Percentiles rank a stretch among this genome's conserved stretches.
These are phyloP conservation scores for Teleogryllus occipitalis DNA, from an alignment of 1,140 invertebrate genomes.

Conservation along the genomic window DNA sequence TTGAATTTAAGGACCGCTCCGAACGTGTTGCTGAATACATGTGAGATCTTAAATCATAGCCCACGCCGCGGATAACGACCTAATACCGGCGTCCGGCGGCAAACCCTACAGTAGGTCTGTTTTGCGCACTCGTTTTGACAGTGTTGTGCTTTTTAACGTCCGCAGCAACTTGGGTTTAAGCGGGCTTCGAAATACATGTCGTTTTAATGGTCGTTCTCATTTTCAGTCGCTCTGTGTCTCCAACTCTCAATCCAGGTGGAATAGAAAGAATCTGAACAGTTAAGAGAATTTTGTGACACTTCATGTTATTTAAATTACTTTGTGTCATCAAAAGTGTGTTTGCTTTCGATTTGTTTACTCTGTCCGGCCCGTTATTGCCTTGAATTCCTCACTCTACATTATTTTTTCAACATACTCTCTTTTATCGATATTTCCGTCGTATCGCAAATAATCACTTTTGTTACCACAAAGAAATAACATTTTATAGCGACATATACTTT, in stretches of 20 bases:
- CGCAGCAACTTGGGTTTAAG: not conserved
- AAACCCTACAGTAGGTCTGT: not conserved
- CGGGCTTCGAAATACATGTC: not conserved
- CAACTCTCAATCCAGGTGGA: not conserved
- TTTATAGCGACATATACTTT: too few relatives aligned
- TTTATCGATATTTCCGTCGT: too few relatives aligned
- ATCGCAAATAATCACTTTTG: too few relatives aligned
- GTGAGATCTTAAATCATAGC: not conserved
- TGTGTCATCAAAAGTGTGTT: too few relatives aligned
- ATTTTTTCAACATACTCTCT: too few relatives aligned
- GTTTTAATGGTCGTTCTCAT: not conserved
- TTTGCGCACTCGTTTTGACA: not conserved
- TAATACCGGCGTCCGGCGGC: not conserved
- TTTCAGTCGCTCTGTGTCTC: not conserved
- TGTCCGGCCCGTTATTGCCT: too few relatives aligned
- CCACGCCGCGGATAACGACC: not conserved
- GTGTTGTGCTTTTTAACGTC: not conserved
- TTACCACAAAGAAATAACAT: too few relatives aligned
- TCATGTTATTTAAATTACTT: too few relatives aligned
- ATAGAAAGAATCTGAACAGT: too few relatives aligned
- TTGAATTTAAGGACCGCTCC: not conserved
- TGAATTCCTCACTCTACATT: too few relatives aligned
- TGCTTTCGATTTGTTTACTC: too few relatives aligned
- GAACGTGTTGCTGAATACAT: not conserved
- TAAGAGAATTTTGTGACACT: too few relatives aligned